These are phyloP conservation scores for Natator depressus DNA, from an alignment of 2,113 vertebrate genomes.

Conservation along the genomic window DNA sequence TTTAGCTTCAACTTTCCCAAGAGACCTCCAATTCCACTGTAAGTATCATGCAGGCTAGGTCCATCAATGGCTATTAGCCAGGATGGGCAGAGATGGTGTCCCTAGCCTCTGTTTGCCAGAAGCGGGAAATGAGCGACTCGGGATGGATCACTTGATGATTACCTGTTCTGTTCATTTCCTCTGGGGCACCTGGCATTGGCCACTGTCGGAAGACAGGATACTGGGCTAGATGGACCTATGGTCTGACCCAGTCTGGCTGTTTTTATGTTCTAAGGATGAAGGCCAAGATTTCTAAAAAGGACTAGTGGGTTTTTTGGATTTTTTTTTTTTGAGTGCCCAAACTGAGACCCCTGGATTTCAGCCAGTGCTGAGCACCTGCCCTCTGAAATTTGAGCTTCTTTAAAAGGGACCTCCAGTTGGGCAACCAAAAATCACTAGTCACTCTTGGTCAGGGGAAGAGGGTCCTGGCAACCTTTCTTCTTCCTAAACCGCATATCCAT, in stretches of 20 bases:
- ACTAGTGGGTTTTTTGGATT: neutral
- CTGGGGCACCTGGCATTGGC: too few relatives aligned
- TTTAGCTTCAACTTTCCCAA: neutral
- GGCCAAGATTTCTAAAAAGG: neutral
- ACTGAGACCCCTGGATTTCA: neutral
- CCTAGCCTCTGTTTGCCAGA: too few relatives aligned
- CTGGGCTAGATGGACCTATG: too few relatives aligned
- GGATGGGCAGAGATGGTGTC: too few relatives aligned
- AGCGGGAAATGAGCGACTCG: too few relatives aligned
- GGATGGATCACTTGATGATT: too few relatives aligned
- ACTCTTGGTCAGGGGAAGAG: neutral
- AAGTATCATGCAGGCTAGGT: too few relatives aligned
- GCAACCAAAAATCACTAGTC: neutral
- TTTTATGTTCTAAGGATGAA: neutral
- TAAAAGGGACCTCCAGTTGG: neutral
- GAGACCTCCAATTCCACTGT: too few relatives aligned
- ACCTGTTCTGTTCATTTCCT: too few relatives aligned
- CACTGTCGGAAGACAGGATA: too few relatives aligned
- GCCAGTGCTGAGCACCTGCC: neutral
- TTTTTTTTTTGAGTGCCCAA: neutral
- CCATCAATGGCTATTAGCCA: too few relatives aligned
- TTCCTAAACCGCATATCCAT: neutral
- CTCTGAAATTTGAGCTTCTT: neutral
- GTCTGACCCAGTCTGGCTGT: too few relatives aligned
- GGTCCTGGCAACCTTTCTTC: neutral